Conservation (phyloP, 2,113 vertebrate genomes). For the Oreochromis spilurus region DNA sequence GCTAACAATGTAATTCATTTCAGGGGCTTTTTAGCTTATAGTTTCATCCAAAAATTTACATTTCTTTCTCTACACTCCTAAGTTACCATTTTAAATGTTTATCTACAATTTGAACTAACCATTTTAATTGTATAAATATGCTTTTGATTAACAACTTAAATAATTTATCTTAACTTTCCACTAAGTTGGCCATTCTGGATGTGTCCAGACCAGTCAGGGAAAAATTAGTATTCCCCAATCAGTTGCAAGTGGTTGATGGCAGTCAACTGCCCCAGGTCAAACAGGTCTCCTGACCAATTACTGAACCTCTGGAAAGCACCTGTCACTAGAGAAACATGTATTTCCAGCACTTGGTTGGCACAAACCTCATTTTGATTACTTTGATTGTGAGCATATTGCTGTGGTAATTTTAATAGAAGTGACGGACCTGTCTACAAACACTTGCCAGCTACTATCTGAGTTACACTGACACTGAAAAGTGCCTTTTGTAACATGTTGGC, state of each 20-base stretch:
- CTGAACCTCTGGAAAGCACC: neutral
- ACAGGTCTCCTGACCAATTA: neutral
- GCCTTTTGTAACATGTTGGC: neutral
- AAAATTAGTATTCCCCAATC: neutral
- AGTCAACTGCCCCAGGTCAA: neutral
- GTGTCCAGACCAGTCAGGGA: neutral
- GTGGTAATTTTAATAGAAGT: neutral
- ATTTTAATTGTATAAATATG: neutral
- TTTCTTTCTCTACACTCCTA: neutral
- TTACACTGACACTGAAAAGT: neutral
- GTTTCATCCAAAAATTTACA: neutral
- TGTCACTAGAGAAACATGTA: neutral
- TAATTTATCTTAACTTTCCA: neutral
- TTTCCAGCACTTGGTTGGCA: neutral
- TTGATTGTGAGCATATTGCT: neutral
- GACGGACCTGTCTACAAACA: neutral
- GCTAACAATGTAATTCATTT: neutral
- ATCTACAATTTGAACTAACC: neutral
- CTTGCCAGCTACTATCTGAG: neutral
- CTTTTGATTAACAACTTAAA: neutral
- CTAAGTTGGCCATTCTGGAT: neutral
- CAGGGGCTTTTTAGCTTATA: neutral
- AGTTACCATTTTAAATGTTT: neutral
- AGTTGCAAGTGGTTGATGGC: neutral
- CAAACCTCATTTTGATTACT: neutral